Evolutionary conservation across 1,140 invertebrate species (phyloP).

Genomic region (Bombus impatiens): DNA sequence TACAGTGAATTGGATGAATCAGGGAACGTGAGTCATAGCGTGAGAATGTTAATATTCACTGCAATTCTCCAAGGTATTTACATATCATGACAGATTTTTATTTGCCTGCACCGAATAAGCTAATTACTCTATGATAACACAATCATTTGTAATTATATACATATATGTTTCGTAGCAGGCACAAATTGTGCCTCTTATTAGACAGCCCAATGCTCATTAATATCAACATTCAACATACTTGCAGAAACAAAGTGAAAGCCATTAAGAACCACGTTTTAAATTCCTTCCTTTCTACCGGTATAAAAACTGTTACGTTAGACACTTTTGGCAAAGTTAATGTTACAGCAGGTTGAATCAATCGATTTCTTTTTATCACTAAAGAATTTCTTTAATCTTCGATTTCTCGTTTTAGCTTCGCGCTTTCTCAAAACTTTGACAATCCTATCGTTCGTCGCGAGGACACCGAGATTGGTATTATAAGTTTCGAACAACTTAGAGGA

Average conservation of each 20-base stretch:
- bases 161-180: no score
- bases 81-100: neutral
- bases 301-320: neutral
- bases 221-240: no score
- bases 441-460: no score
- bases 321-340: neutral
- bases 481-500: rapidly evolving
- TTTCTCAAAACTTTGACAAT: no score
- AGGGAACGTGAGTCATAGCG: neutral
- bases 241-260: neutral
- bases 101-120: no score
- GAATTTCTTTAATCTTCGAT: neutral
- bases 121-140: neutral
- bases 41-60: neutral
- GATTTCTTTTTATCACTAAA: neutral
- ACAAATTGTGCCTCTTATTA: no score
- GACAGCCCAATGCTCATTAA: no score
- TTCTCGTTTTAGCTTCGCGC: neutral
- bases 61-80: neutral
- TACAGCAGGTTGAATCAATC: neutral
- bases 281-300: neutral
- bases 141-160: neutral
- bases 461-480: neutral
- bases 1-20: neutral
- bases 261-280: neutral